A percentile compares a stretch with the other conserved stretches of the same genome.
These are phyloP conservation scores for Chrysopilus asiliformis DNA, from an alignment of 2,888 invertebrate genomes.

Conservation along the genomic window DNA sequence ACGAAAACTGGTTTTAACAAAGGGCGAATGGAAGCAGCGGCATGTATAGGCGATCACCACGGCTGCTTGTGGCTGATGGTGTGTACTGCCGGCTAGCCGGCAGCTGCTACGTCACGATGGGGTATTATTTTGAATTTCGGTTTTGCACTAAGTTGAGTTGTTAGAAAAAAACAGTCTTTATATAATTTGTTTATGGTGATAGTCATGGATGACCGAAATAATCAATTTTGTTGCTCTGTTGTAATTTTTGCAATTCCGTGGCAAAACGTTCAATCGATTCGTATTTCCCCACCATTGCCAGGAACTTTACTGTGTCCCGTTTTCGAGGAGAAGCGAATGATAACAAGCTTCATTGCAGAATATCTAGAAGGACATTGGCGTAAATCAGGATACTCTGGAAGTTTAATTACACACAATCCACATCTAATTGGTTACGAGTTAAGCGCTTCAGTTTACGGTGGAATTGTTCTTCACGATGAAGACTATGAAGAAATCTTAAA, in stretches of 20 bases:
- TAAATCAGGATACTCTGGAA: conserved; percentile 24
- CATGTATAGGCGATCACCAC: too few species aligned
- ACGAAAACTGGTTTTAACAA: too few species aligned
- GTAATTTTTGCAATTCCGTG: conserved; percentile 30
- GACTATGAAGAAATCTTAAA: conserved; percentile 17
- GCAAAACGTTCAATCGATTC: conserved; percentile 21
- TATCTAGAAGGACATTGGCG: conserved; percentile 27
- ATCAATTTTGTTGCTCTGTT: conserved; percentile 19
- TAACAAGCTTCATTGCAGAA: conserved; percentile 23
- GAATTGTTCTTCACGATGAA: conserved; percentile 23
- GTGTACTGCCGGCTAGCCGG: too few species aligned
- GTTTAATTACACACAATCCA: conserved; percentile 20
- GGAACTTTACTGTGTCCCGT: conserved; percentile 13
- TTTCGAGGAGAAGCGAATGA: conserved; percentile 8
- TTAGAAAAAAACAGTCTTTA: too few species aligned
- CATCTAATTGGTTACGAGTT: conserved; percentile 23
- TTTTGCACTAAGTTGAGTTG: too few species aligned
- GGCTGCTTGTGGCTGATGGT: too few species aligned
- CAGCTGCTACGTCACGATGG: too few species aligned
- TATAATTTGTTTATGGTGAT: too few species aligned
- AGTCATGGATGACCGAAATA: conserved; percentile 20
- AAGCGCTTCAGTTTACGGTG: conserved; percentile 18
- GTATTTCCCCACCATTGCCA: conserved; percentile 25
- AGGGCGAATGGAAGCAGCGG: too few species aligned
- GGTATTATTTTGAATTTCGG: too few species aligned